A percentile compares a stretch with the other conserved stretches of the same genome.
These are phyloP conservation scores for Bombus impatiens DNA, from an alignment of 1,140 invertebrate species.

Conservation along the genomic window DNA sequence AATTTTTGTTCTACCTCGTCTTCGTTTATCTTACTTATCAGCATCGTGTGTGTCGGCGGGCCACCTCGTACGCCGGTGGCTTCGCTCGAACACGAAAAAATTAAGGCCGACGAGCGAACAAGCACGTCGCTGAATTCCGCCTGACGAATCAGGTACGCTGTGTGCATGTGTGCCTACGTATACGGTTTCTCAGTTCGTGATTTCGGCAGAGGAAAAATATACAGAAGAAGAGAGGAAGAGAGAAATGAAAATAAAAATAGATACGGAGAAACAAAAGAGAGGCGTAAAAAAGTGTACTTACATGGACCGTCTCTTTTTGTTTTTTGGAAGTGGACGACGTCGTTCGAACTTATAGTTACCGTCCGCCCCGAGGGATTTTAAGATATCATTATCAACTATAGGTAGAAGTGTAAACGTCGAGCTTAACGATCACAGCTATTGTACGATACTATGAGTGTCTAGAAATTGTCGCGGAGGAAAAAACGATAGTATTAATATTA, in stretches of 20 bases:
- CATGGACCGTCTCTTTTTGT: neutral
- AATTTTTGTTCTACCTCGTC: neutral
- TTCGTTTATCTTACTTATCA: constrained; percentile 71
- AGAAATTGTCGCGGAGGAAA: constrained; percentile 44
- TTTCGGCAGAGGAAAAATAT: neutral
- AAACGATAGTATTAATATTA: constrained; percentile 36
- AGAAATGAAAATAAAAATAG: neutral
- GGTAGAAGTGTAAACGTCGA: constrained; percentile 65
- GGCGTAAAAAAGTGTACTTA: neutral
- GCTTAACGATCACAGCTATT: constrained; percentile 77
- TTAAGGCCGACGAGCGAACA: neutral
- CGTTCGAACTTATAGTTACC: neutral
- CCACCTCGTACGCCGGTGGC: neutral
- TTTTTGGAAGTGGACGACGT: constrained; percentile 7
- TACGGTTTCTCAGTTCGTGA: neutral
- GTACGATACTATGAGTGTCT: constrained; percentile 70
- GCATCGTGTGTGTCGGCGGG: constrained; percentile 35
- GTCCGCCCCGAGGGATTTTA: constrained; percentile 22
- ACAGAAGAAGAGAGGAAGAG: neutral
- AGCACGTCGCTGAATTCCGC: neutral
- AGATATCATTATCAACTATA: constrained; percentile 35
- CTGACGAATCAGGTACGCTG: constrained; percentile 13
- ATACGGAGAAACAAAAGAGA: neutral
- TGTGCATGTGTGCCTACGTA: neutral
- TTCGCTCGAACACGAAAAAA: constrained; percentile 47